phyloP scores from a whole-genome alignment of 2,888 invertebrate genomes.

The Smittia sp. region DNA sequence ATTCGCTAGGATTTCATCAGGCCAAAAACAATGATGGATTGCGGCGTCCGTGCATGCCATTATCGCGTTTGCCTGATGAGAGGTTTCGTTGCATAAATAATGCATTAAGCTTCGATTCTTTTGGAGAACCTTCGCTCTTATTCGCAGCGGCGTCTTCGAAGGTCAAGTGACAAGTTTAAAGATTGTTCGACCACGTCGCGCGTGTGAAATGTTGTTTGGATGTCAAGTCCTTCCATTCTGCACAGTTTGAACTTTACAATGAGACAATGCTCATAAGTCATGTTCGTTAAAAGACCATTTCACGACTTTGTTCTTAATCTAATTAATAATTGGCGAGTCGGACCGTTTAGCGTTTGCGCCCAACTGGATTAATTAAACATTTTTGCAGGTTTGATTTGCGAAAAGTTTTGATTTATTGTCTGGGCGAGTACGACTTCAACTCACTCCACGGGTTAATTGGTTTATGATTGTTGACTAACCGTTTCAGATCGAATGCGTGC shows the following conservation, averaged over 20 bases:
- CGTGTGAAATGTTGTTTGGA: neutral
- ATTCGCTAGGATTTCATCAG: no score
- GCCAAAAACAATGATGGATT: no score
- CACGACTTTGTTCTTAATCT: slow-evolving; percentile 35
- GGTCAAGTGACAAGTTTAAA: slow-evolving; percentile 27
- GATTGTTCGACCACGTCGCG: neutral
- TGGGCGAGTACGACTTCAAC: no score
- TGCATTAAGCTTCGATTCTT: neutral
- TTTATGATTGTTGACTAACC: no score
- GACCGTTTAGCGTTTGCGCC: neutral
- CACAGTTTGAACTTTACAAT: neutral
- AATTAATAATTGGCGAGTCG: neutral
- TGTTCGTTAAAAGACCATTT: neutral
- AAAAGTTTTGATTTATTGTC: no score
- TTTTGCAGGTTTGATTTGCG: no score
- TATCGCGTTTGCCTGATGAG: neutral
- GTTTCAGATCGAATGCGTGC: no score
- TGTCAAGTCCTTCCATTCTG: slow-evolving; percentile 8
- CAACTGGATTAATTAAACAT: neutral
- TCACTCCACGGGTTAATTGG: no score
- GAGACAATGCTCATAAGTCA: neutral
- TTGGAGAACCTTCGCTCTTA: no score
- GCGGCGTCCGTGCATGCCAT: no score
- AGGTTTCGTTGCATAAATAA: neutral
- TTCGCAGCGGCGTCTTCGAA: neutral